Evolutionary conservation across 1,140 invertebrate genomes (phyloP), one percentile per base, ranked within the genome.

Genomic region (Ips typographus): DNA sequence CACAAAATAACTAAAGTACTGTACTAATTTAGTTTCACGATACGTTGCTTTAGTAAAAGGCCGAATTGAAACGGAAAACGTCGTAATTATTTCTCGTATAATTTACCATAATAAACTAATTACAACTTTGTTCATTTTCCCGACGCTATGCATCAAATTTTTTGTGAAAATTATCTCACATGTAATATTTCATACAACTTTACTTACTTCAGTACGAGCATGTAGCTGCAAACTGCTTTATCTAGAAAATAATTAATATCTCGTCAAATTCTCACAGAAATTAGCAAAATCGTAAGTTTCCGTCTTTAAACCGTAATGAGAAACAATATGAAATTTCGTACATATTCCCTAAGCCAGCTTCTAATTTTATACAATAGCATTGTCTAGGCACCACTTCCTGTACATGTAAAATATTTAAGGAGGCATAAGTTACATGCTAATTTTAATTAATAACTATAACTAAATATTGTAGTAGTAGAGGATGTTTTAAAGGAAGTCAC

Each of bases 181-280:
- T 22, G 6, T 22, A 6, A 8, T 49, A 22, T 49, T 49, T 6
- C 44, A 8, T 3, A 6, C 44, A 1, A 49, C 44, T 49, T 22
- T 22, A 22, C 22, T 22, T 22, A 22, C 22, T 22, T 0, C 22
- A 22, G 22, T 22, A 22, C 22, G 22, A 22, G 22, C 22, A 22
- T 22, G 44, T 47, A 4, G n/a, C 44, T 47, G 44, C 4, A 55
- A 7, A 7, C 22, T 49, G 2, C 52, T 55, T 55, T 38, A 55
- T 37, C 37, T 55, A 36, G 8, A 37, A 55, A 55, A 55, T 55
- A 55, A 55, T 55, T 55, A 1, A 55, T 55, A 55, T 55, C 52
- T 8, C 37, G 2, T 55, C 37, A 55, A 55, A 55, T 55, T 7
- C 44, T 22, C 6, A 2, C 22, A 22, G 7, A 49, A 49, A 49